These are phyloP conservation scores for Myiagra hebetior DNA, from an alignment of 2,113 vertebrate species.

Conservation along the genomic window DNA sequence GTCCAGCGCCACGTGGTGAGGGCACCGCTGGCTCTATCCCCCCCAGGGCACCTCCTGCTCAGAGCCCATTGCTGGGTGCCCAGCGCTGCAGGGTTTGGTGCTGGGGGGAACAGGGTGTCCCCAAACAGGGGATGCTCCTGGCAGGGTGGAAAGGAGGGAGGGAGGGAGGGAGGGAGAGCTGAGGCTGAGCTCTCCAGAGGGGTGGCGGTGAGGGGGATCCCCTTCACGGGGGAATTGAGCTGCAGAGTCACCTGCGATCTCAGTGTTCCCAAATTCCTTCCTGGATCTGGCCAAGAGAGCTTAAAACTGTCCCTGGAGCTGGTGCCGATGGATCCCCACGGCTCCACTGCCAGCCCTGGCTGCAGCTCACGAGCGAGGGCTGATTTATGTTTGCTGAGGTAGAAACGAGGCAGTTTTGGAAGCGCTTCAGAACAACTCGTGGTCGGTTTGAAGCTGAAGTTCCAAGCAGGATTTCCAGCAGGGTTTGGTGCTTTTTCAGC, in stretches of 20 bases:
- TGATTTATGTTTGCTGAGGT: background rate
- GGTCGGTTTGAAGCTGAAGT: background rate
- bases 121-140: background rate
- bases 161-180: fast-evolving
- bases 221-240: fast-evolving
- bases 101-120: background rate
- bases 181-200: background rate
- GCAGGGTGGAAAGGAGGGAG: background rate
- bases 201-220: background rate
- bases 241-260: fast-evolving
- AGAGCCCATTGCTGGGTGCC: background rate
- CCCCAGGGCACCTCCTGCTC: background rate
- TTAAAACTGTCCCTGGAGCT: background rate
- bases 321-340: background rate
- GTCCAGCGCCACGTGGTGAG: fast-evolving
- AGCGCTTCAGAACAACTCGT: background rate
- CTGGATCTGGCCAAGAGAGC: background rate
- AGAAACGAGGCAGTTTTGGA: background rate
- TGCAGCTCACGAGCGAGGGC: background rate
- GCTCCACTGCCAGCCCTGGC: background rate
- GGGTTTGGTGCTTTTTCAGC: background rate
- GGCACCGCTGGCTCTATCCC: background rate
- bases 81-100: fast-evolving
- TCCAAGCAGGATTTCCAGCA: background rate
- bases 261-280: background rate